Evolutionary conservation across 2,888 invertebrate species (phyloP).

Genomic region (Clepsis dumicolana): DNA sequence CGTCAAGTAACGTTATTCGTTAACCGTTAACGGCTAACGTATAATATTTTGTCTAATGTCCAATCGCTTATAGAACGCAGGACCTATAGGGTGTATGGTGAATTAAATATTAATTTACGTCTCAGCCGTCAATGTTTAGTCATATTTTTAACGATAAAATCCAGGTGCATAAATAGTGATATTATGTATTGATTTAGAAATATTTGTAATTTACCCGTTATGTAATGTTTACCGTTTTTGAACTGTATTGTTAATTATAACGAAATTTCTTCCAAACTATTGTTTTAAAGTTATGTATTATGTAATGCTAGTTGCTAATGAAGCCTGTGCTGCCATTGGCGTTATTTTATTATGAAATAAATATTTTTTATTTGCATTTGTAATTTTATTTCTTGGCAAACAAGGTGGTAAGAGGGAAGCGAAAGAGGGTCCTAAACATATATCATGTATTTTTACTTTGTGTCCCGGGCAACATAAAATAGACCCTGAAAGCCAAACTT

Average conservation of each 20-base stretch:
- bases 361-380: constrained; percentile 34
- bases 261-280: constrained; percentile 8
- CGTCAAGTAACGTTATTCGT: no score
- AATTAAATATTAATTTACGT: not conserved
- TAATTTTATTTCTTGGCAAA: not conserved
- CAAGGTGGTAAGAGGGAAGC: no score
- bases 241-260: constrained; percentile 13
- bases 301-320: constrained; percentile 27
- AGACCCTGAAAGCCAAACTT: no score
- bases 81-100: no score
- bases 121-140: not conserved
- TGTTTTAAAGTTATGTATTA: constrained; percentile 17
- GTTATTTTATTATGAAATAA: constrained; percentile 38
- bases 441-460: no score
- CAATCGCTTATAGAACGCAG: no score
- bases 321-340: constrained; percentile 25
- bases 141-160: not conserved
- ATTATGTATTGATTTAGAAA: not conserved
- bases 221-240: not conserved
- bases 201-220: not conserved
- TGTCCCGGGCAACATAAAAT: no score
- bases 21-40: not conserved
- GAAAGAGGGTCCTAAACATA: no score
- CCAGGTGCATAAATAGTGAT: constrained; percentile 1
- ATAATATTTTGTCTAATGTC: no score